Percentiles rank a stretch among this genome's conserved stretches.
phyloP scores from a whole-genome alignment of 2,888 invertebrate genomes.

The Pristionchus mayeri region DNA sequence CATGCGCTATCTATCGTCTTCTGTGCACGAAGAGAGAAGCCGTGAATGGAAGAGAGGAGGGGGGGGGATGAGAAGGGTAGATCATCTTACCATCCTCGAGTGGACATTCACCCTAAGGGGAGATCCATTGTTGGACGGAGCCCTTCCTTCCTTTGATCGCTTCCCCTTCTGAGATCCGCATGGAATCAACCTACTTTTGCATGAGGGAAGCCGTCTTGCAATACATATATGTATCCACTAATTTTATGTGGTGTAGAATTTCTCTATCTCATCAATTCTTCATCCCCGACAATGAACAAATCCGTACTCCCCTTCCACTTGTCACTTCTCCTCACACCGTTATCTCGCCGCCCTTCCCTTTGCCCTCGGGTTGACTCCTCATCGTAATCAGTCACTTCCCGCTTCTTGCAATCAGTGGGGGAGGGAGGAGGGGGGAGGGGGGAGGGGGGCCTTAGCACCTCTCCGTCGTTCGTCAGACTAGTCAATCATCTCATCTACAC shows the following conservation, averaged over 20 bases:
- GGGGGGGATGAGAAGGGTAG: neutral
- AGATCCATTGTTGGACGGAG: too few relatives aligned
- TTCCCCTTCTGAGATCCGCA: constrained; percentile 18
- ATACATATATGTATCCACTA: too few relatives aligned
- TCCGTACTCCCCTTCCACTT: too few relatives aligned
- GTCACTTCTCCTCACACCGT: too few relatives aligned
- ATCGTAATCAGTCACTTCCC: neutral
- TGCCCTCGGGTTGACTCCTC: neutral
- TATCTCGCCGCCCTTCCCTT: too few relatives aligned
- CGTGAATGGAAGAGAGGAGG: neutral
- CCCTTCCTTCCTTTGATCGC: neutral
- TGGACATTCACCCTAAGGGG: constrained; percentile 40
- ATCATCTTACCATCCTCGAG: neutral
- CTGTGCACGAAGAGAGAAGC: neutral
- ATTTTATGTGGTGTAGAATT: too few relatives aligned
- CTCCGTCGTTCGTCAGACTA: neutral
- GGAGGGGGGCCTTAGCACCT: neutral
- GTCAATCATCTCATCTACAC: constrained; percentile 43
- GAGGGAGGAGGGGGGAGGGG: neutral
- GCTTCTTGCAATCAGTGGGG: constrained; percentile 21
- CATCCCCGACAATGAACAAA: too few relatives aligned
- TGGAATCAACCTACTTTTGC: neutral
- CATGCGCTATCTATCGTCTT: neutral
- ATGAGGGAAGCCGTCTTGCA: too few relatives aligned
- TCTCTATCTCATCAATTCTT: too few relatives aligned